These are phyloP conservation scores for Chloebia gouldiae DNA, from an alignment of 2,113 vertebrate species.

Conservation along the genomic window DNA sequence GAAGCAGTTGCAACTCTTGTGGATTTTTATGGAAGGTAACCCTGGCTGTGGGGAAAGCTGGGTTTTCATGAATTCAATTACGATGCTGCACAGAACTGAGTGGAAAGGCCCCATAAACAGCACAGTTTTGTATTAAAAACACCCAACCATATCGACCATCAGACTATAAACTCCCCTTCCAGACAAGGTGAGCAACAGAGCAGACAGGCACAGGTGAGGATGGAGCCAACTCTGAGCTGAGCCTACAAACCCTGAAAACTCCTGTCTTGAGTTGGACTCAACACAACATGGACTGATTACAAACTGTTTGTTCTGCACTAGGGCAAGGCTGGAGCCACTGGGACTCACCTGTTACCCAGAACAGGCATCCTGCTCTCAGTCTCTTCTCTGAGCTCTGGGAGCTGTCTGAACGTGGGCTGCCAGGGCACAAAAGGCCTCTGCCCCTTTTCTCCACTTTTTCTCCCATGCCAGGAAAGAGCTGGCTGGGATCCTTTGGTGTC, in stretches of 20 bases:
- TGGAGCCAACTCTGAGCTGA: not conserved
- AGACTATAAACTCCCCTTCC: not conserved
- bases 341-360: not conserved
- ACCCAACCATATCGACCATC: not conserved
- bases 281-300: not conserved
- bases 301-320: not conserved
- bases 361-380: not conserved
- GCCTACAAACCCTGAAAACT: not conserved
- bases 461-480: not conserved
- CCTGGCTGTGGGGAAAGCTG: not conserved
- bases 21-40: slow-evolving; percentile 17
- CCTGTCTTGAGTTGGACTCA: not conserved
- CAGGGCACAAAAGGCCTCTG: not conserved
- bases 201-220: not conserved
- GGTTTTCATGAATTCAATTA: not conserved
- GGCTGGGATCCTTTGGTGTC: not conserved
- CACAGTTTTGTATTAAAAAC: not conserved
- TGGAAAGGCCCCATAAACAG: not conserved
- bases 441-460: not conserved
- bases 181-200: not conserved
- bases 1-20: not conserved
- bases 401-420: not conserved
- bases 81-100: not conserved
- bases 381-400: not conserved
- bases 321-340: not conserved